phyloP scores from a whole-genome alignment of 2,113 vertebrate species.

The Triplophysa rosa region DNA sequence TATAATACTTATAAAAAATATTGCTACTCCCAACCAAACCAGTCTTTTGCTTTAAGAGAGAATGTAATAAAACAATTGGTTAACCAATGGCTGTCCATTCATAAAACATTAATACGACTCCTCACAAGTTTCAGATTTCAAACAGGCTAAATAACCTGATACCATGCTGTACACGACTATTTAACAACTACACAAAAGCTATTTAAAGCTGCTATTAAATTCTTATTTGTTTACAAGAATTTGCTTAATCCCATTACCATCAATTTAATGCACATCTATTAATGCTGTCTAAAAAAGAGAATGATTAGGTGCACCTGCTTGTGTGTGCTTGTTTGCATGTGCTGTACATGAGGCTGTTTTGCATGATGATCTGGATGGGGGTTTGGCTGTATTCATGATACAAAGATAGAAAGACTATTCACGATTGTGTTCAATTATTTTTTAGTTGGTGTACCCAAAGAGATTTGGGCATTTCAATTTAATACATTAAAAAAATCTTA shows the following conservation, averaged over 20 bases:
- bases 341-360: neutral
- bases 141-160: neutral
- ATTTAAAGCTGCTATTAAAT: too few relatives aligned
- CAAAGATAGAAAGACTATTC: neutral
- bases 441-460: neutral
- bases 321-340: constrained; percentile 10
- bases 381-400: neutral
- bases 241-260: neutral
- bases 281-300: neutral
- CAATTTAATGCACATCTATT: neutral
- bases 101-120: neutral
- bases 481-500: neutral
- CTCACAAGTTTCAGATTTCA: neutral
- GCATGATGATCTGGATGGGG: neutral
- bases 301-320: neutral
- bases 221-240: neutral
- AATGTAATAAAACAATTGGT: neutral
- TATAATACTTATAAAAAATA: too few relatives aligned
- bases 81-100: neutral
- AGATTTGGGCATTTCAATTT: neutral
- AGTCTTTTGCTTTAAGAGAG: too few relatives aligned
- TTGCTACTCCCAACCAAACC: too few relatives aligned
- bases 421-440: neutral
- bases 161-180: neutral
- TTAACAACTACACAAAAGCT: neutral